These are phyloP conservation scores for Aphis craccivora DNA, from an alignment of 1,140 invertebrate species.

Conservation along the genomic window DNA sequence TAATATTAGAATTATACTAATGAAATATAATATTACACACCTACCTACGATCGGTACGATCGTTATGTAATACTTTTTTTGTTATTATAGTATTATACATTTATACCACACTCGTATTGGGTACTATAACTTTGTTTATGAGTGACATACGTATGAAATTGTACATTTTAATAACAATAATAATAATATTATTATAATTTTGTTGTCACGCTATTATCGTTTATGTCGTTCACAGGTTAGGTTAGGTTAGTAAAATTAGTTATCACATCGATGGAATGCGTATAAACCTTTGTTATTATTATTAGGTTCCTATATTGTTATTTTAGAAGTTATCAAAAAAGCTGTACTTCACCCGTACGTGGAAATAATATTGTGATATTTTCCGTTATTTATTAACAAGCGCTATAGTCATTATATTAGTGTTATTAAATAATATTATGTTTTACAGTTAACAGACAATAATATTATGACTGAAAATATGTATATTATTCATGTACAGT, in stretches of 20 bases:
- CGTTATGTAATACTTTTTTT: not conserved
- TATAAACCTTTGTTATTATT: not conserved
- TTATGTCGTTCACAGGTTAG: not conserved
- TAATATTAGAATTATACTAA: not conserved
- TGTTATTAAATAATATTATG: not conserved
- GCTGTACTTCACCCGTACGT: not conserved
- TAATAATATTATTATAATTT: too few relatives aligned
- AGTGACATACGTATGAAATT: too few relatives aligned
- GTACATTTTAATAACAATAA: too few relatives aligned
- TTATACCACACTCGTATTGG: not conserved
- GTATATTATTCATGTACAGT: not conserved
- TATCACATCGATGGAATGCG: not conserved
- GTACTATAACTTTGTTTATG: not conserved
- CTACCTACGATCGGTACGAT: not conserved
- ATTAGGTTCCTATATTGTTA: not conserved
- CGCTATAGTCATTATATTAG: not conserved
- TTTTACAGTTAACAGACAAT: not conserved
- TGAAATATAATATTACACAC: not conserved
- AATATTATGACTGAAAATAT: not conserved
- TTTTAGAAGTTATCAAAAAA: not conserved
- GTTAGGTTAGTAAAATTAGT: not conserved
- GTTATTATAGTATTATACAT: too few relatives aligned
- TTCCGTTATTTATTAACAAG: not conserved
- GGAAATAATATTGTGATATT: not conserved
- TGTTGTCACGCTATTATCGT: not conserved